Evolutionary conservation across 2,797 vertebrate genomes (phyloP), one percentile per base, ranked within the genome.

Genomic region (Microhierax caerulescens): DNA sequence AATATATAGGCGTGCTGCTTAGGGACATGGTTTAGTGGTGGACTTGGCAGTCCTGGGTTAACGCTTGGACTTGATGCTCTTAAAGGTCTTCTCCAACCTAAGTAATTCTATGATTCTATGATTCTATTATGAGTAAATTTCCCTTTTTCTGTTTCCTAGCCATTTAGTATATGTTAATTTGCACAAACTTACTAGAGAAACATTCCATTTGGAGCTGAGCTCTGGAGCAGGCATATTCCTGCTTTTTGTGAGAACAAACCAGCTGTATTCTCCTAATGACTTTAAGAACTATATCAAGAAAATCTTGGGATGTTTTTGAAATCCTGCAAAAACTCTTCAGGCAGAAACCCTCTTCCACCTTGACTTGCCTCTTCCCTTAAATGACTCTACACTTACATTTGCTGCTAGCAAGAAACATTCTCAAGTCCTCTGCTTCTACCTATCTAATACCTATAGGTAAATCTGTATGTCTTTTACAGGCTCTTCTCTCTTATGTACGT

Each of bases 401-500:
- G 22, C 27, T 91, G 11, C 25, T 37, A 51, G 27, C 8, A 79
- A 72, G 50, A 76, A 87, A 28, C 2, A 27, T 5, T 70, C 32
- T 72, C 10, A 48, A 74, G 22, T 6, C 14, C 30, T 83, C 41
- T 63, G 14, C n/a, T 72, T 68, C 24, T 73, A 8, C 11, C 8
- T 81, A 7, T 76, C 11, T 51, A 15, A 13, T 43, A 60, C 41
- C 11, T 73, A 12, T 15, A 36, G 11, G 12, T 59, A 78, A 17
- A 19, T 56, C 47, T 57, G 1, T 4, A 7, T 8, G 16, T 30
- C 21, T 67, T 64, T 54, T 53, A 23, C 16, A 43, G 43, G 19
- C 13, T 61, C 15, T 65, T 67, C n/a, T 43, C 22, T 78, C 60
- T 47, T 27, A n/a, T 1, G 1, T n/a, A 23, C 0, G 0, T 28